Evolutionary conservation across 2,888 invertebrate genomes (phyloP), one percentile per base, ranked within the genome.

Genomic region (Tenthredo livida): DNA sequence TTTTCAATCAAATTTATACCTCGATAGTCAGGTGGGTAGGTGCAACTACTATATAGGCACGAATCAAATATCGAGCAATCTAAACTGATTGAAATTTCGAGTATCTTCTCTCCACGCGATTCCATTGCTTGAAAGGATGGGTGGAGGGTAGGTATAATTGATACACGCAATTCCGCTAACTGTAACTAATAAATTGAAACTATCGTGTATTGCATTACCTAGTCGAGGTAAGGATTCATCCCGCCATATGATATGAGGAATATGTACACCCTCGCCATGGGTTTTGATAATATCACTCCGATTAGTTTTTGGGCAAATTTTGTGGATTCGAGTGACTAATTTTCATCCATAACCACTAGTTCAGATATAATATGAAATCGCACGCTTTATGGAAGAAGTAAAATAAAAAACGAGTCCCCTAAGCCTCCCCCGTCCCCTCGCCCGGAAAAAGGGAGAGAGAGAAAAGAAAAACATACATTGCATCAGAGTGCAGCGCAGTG

Each of bases 11-110:
- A 67, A 67, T 33, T 65, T 12, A 65, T 25, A 15, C 21, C 58
- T 9, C 29, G 47, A 29, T 65, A 12, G 65, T 21, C 12, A 29
- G 25, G 9, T 25, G 10, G 61, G 61, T 25, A 21, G 58, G 9
- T 65, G 29, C 15, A 33, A 10, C 33, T 25, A 12, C 67, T 25
- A 61, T 25, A 61, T 25, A 25, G 61, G 61, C 12, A 17, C 67
- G 67, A 67, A 67, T 67, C 67, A 67, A 67, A 67, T 67, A 33
- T 67, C 67, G 67, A 67, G 67, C 67, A 67, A 67, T 67, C 67
- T 17, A 6, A 29, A 33, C 67, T 67, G 67, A 67, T 67, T 67
- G 67, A 67, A 67, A 67, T 67, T 67, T 67, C 67, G 67, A 67
- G 67, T 33, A 33, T 17, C 33, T 67, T 3, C 25, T 25, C 25